Evolutionary conservation across 2,797 vertebrate species (phyloP), one percentile per base, ranked within the genome.

Genomic region (Rhinichthys osculus): DNA sequence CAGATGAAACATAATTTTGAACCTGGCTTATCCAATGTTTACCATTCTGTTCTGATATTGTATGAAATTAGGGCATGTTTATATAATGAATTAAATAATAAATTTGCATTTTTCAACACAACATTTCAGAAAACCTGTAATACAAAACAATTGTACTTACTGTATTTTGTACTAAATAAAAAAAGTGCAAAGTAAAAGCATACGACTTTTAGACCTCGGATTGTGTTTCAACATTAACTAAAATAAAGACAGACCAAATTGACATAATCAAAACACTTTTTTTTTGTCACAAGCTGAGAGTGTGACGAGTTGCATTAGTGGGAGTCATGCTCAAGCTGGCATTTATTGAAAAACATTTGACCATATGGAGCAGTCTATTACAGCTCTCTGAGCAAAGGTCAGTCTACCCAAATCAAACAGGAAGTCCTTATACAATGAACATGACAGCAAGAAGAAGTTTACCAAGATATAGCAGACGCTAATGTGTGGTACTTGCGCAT

Each of bases 381-480:
- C 17, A 71, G 8, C 16, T 82, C 17, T 44, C n/a, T 23, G 16
- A 30, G 27, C 52, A 72, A n/a, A 64, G 54, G 57, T 74, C 40
- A 83, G 21, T 23, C 14, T 14, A 33, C 10, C 38, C 7, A 17
- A 44, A 64, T 47, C 81, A 74, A 71, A 64, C 13, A 64, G 57
- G 40, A 74, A 83, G 71, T 62, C 14, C 5, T 35, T 74, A 72
- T 23, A 27, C 81, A 72, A 59, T 72, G 38, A 66, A 33, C 27
- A 33, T 47, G 59, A 66, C 1, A 3, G 47, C 8, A 81, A 40
- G 35, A 47, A 73, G 69, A 30, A 19, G n/a, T 30, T 57, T 4
- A 19, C 19, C n/a, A 59, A 42, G 17, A 59, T 5, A 7, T 11
- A 62, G 13, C 1, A 30, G 23, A 82, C 1, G 0, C n/a, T 44